Base-by-base conservation (phyloP, 2,888 invertebrate species). In the Tridacna crocea region DNA sequence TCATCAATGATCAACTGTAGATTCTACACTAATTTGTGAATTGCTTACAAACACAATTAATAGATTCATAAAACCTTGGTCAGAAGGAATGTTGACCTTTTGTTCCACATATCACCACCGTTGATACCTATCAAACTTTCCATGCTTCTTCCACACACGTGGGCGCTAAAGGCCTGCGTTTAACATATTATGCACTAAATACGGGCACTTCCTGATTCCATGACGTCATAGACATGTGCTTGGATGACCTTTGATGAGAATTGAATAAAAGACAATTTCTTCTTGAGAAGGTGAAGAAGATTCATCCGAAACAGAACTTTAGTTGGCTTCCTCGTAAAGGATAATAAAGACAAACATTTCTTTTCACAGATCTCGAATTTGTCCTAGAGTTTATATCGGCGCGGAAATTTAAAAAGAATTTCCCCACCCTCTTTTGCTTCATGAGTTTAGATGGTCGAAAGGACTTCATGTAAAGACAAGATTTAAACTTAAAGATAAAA, bases 221-320 rank as follows among this genome's bases (percentile, higher is more conserved):
- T 70, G 70, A 70, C 70, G 70, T 70, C 70, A 70, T 70, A 11
- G 24, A 13, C 48, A 70, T 70, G 46, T 46, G 48, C 47, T 48
- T 48, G 47, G 48, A 51, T 70, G 70, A 70, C 70, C 70, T 70
- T 51, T 13, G 48, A 4, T 36, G 36, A 36, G 36, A 36, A 36
- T 36, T 36, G 2, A 36, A 4, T 36, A 36, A 8, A 8, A 36
- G 36, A 36, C 36, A 36, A 36, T 36, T 36, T 36, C 36, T 36
- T 8, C 8, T 36, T 36, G 36, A 36, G 3, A 36, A 36, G 36
- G 3, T 8, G 36, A 36, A 8, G 36, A 36, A 8, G 36, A 36
- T 36, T 36, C 2, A 2, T 36, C 8, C 8, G 36, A 36, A 36
- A 8, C 36, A 8, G 36, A 36, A 36, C 36, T 36, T 36, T 36